phyloP scores from a whole-genome alignment of 2,888 invertebrate species.

The Tenthredo notha region DNA sequence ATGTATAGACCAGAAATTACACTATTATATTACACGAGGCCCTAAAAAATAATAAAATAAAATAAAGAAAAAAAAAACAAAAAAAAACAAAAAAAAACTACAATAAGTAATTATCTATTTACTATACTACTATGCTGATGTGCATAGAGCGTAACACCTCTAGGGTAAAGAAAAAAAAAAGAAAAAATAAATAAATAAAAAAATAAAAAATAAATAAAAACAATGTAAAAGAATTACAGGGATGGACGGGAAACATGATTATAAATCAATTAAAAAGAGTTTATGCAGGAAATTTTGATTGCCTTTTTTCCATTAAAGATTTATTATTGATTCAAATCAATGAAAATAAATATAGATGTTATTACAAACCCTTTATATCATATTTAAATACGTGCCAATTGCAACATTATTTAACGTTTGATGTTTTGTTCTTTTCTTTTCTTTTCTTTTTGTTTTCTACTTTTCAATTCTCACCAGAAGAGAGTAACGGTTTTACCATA shows the following conservation, averaged over 20 bases:
- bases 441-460: not conserved
- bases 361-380: not conserved
- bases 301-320: not conserved
- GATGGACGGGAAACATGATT: slow-evolving; percentile 68
- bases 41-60: slow-evolving; percentile 64
- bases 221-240: slow-evolving; percentile 68
- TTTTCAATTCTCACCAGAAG: not conserved
- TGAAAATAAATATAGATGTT: not conserved
- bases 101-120: slow-evolving; percentile 71
- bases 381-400: not conserved
- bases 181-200: not conserved
- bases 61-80: too few species aligned
- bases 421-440: not conserved
- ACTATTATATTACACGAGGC: slow-evolving; percentile 66
- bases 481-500: not conserved
- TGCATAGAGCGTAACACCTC: slow-evolving; percentile 70
- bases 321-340: slow-evolving; percentile 7
- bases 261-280: slow-evolving; percentile 53
- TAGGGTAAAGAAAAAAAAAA: slow-evolving; percentile 47
- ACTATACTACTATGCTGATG: slow-evolving; percentile 72
- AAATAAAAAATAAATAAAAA: slow-evolving; percentile 25
- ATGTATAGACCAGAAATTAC: slow-evolving; percentile 72
- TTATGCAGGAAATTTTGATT: slow-evolving; percentile 45
- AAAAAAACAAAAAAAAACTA: slow-evolving; percentile 49
- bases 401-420: not conserved